Evolutionary conservation across 2,797 vertebrate genomes (phyloP).

Genomic region (Scolopax rusticola): DNA sequence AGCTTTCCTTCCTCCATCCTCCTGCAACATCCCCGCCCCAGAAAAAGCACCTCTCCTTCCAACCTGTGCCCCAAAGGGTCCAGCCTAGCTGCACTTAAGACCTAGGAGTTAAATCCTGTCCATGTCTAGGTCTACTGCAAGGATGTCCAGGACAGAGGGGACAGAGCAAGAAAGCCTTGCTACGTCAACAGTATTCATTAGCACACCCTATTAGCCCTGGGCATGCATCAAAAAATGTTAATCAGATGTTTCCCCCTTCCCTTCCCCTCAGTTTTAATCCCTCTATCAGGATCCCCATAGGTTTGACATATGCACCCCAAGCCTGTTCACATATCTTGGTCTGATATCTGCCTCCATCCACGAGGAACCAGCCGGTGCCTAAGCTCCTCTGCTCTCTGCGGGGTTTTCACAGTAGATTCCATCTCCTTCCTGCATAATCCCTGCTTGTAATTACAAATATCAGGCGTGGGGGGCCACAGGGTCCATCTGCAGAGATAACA

Average conservation of each 20-base stretch:
- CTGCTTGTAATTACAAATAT: slow-evolving; percentile 58
- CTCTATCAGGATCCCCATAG: slow-evolving; percentile 24
- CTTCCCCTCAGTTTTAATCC: slow-evolving; percentile 28
- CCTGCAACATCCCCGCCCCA: background rate
- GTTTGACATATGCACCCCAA: background rate
- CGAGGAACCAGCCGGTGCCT: background rate
- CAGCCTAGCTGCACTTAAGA: background rate
- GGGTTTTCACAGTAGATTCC: slow-evolving; percentile 14
- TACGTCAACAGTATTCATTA: slow-evolving; percentile 4
- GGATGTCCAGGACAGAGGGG: background rate
- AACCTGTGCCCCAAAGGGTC: background rate
- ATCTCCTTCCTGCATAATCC: slow-evolving; percentile 44
- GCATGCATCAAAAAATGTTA: slow-evolving; percentile 37
- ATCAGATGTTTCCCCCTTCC: background rate
- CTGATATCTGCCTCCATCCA: slow-evolving; percentile 22
- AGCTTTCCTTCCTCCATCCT: background rate
- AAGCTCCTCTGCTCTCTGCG: slow-evolving; percentile 11
- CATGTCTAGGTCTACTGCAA: background rate
- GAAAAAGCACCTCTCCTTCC: background rate
- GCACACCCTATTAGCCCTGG: background rate
- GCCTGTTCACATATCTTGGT: background rate
- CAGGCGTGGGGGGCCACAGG: background rate
- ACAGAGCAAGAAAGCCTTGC: background rate
- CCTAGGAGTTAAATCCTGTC: background rate
- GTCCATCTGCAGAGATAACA: slow-evolving; percentile 9